Percentiles rank a stretch among this genome's conserved stretches.
Conservation (phyloP, 1,140 invertebrate species). For the Tribolium castaneum region DNA sequence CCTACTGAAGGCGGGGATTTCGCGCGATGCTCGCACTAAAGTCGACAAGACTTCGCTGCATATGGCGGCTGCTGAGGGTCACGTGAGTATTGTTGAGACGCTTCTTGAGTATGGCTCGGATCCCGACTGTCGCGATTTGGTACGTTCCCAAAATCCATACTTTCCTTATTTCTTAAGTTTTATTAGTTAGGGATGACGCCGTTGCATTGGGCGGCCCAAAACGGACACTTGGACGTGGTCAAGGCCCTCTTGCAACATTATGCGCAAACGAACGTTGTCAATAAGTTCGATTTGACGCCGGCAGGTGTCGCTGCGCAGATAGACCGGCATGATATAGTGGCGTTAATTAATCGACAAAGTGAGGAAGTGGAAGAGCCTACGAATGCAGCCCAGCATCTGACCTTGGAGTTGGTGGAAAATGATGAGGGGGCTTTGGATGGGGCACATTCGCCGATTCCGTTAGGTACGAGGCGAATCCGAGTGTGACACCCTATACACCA, state of each 20-base stretch:
- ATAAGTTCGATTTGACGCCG: slow-evolving; percentile 89
- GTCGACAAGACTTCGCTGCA: slow-evolving; percentile 92
- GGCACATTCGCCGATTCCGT: slow-evolving; percentile 4
- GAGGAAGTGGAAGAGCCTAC: slow-evolving; percentile 64
- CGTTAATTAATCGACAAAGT: slow-evolving; percentile 66
- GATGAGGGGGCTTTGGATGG: neutral
- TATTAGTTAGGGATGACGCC: slow-evolving; percentile 90
- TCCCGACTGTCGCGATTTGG: slow-evolving; percentile 87
- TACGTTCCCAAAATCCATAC: slow-evolving; percentile 62
- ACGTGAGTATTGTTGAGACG: slow-evolving; percentile 80
- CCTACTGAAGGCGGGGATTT: slow-evolving; percentile 85
- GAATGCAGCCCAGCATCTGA: slow-evolving; percentile 61
- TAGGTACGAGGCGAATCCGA: neutral
- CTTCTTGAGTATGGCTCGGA: slow-evolving; percentile 83
- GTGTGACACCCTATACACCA: too few species aligned
- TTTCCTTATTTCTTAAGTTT: neutral
- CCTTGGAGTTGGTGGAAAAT: slow-evolving; percentile 56
- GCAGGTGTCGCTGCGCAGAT: slow-evolving; percentile 80
- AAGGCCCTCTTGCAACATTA: slow-evolving; percentile 78
- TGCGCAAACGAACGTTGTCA: slow-evolving; percentile 74
- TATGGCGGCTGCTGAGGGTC: slow-evolving; percentile 87
- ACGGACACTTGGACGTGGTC: slow-evolving; percentile 78
- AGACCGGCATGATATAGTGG: slow-evolving; percentile 71
- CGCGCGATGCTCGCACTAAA: slow-evolving; percentile 89
- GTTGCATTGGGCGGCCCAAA: slow-evolving; percentile 93